phyloP scores from a whole-genome alignment of 2,888 invertebrate species.

The Lochmaea capreae region DNA sequence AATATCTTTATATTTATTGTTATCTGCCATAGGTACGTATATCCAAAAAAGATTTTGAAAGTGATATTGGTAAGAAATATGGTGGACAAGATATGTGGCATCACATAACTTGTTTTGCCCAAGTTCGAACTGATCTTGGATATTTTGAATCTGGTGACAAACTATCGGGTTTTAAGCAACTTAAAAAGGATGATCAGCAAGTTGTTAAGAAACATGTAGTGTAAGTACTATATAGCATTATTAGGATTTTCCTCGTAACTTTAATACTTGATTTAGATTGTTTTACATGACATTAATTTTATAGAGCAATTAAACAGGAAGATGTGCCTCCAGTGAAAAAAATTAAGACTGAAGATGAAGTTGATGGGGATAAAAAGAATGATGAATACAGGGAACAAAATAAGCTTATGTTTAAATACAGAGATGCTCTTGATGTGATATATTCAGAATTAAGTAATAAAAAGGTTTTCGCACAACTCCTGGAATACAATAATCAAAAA shows the following conservation, averaged over 20 bases:
- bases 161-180: slow-evolving; percentile 80
- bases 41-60: slow-evolving; percentile 87
- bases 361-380: slow-evolving; percentile 68
- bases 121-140: slow-evolving; percentile 77
- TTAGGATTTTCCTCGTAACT: too few relatives aligned
- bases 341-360: slow-evolving; percentile 72
- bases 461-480: slow-evolving; percentile 61
- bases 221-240: slow-evolving; percentile 64
- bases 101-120: slow-evolving; percentile 90
- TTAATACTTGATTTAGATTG: not conserved
- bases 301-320: slow-evolving; percentile 67
- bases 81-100: slow-evolving; percentile 92
- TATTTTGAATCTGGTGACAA: slow-evolving; percentile 79
- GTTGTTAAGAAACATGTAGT: slow-evolving; percentile 74
- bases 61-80: slow-evolving; percentile 81
- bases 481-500: slow-evolving; percentile 80
- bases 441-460: not conserved
- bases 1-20: not conserved
- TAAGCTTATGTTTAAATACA: slow-evolving; percentile 73
- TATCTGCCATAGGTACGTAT: slow-evolving; percentile 70
- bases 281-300: not conserved
- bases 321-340: slow-evolving; percentile 76
- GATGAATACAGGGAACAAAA: slow-evolving; percentile 79
- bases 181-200: slow-evolving; percentile 79
- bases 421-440: slow-evolving; percentile 71